Base-by-base conservation (phyloP, 2,888 invertebrate genomes). In the Meghimatium bilineatum region DNA sequence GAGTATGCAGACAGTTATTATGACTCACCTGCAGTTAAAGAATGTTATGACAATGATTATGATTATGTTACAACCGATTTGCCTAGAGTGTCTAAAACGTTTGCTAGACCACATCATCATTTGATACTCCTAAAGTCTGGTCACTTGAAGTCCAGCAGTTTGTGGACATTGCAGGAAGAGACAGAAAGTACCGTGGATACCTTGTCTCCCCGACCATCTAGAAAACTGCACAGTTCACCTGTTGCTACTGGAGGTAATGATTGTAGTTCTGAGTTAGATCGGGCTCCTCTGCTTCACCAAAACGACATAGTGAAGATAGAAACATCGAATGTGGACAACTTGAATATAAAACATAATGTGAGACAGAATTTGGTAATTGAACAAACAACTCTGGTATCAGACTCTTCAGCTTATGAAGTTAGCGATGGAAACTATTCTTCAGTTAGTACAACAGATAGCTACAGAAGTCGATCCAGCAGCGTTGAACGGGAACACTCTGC, bases 361-460 rank as follows among this genome's bases (percentile, higher is more conserved):
- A 20, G 49, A 1, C 49, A 66, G 20, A 69, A n/a, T 12, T 34
- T 36, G 10, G 29, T 14, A 29, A 17, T 12, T n/a, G 77, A 56
- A 38, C 52, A 82, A 5, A 77, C 14, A 34, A 38, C 32, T 17
- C 52, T 49, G 26, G 60, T n/a, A 1, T 85, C 83, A 17, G 80
- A 80, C 26, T 85, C 82, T 0, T 83, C 83, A 10, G 83, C 77
- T 63, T 66, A 71, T 36, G 82, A 80, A 10, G 83, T 77, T 8
- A 85, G 83, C n/a, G 83, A 83, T 56, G 85, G 80, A 32, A 85
- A 85, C 60, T 83, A 85, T 71, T 80, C 85, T 23, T 80, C 80
- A 34, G 36, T 76, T 56, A 85, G 77, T 36, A 82, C 80, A 5
- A 20, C 71, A 20, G 82, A 82, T 17, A 85, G 85, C 79, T 79